phyloP scores from a whole-genome alignment of 2,888 invertebrate species.

The Philonicus albiceps region DNA sequence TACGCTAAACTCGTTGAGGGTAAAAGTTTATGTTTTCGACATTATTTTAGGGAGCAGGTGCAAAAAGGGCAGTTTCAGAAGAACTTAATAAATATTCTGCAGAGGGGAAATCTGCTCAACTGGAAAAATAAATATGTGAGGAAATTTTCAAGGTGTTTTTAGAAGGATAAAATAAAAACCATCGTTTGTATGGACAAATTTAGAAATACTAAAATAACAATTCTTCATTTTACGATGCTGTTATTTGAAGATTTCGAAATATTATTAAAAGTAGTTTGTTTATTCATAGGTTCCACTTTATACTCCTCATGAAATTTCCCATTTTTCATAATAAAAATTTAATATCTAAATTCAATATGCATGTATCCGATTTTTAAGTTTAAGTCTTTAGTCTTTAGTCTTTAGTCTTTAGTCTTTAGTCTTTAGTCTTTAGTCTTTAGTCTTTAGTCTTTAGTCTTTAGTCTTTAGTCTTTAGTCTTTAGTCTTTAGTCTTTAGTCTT shows the following conservation, averaged over 20 bases:
- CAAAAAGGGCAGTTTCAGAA: background rate
- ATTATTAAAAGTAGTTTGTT: background rate
- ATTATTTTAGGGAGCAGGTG: background rate
- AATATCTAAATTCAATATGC: no score
- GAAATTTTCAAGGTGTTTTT: background rate
- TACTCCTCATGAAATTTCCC: background rate
- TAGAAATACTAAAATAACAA: background rate
- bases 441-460: no score
- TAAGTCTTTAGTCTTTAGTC: no score
- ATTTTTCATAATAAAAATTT: no score
- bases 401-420: no score
- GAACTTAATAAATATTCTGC: background rate
- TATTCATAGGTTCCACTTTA: background rate
- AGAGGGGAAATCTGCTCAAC: background rate
- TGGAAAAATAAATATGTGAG: background rate
- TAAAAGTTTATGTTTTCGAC: background rate
- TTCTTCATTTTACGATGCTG: background rate
- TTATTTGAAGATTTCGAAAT: background rate
- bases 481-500: no score
- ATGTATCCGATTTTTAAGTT: no score
- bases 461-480: no score
- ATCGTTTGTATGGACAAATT: no score
- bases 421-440: no score
- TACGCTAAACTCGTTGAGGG: background rate
- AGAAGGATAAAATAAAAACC: background rate